Base-by-base conservation (phyloP, 2,113 vertebrate species). In the Edolisoma coerulescens region DNA sequence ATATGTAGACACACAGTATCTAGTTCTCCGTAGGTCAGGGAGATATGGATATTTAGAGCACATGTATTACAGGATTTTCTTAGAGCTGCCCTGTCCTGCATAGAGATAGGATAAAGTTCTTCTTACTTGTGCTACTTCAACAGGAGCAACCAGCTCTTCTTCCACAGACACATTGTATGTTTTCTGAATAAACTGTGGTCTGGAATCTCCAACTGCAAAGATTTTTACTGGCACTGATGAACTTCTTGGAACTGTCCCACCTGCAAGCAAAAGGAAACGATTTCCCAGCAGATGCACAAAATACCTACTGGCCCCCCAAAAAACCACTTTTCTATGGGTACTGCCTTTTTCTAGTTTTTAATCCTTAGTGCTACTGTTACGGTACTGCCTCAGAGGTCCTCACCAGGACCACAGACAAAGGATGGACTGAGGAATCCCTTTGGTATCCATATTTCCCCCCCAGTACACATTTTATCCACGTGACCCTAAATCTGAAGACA, bases 191-290 rank as follows among this genome's bases (percentile, higher is more conserved):
- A 99, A 99, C 84, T 73, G 97, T 61, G 98, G 97, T 5, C 85
- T 97, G 47, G 97, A 97, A 71, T 97, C 42, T 91, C 98, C 98
- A 32, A 93, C 95, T 37, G 98, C 98, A 30, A 32, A 35, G 85
- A 99, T 94, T 28, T 91, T 67, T 56, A 98, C 98, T 52, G 94
- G 83, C 60, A 95, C 95, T 45, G 96, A 96, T 16, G 98, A 94
- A 42, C 94, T 97, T 32, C 97, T 97, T 61, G 98, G 94, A 81
- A 95, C 22, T 1, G 1, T 16, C 21, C 98, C 98, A 73, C 97
- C 98, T 99, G 84, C 47, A 94, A 84, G 53, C 61, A 47, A 85
- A 93, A 37, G 27, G 56, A 83, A 93, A 60, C 3, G 20, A 28
- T 44, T 33, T 91, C 52, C 11, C 42, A 83, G 39, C 15, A 85